phyloP scores from a whole-genome alignment of 2,113 vertebrate genomes.

The Callaeas wilsoni region DNA sequence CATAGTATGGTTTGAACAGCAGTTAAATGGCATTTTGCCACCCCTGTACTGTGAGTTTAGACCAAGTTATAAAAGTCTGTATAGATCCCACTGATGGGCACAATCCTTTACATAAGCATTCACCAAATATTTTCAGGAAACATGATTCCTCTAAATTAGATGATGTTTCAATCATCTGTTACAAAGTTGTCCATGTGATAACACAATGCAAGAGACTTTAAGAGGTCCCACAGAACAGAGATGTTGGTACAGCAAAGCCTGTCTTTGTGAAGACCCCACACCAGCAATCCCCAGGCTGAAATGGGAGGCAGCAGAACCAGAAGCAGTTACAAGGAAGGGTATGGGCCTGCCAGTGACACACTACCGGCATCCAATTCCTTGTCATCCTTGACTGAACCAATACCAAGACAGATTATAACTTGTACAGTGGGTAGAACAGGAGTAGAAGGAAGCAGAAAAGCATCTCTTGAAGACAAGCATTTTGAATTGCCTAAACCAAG shows the following conservation, averaged over 20 bases:
- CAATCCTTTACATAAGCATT: not conserved
- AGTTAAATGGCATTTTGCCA: not conserved
- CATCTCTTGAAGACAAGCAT: not conserved
- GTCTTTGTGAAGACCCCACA: rapidly evolving
- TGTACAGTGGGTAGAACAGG: not conserved
- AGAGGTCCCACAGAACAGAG: not conserved
- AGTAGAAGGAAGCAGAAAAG: not conserved
- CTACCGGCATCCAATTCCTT: not conserved
- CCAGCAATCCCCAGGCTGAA: not conserved
- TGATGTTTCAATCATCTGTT: not conserved
- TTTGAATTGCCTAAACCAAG: not conserved
- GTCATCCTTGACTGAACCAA: not conserved
- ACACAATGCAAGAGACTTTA: not conserved
- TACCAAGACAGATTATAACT: not conserved
- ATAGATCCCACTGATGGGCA: not conserved
- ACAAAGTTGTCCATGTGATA: not conserved
- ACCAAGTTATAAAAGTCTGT: not conserved
- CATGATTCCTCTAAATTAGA: not conserved
- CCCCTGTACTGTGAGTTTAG: not conserved
- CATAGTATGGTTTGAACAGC: not conserved
- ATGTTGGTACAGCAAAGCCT: not conserved
- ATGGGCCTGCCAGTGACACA: not conserved
- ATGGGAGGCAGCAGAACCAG: not conserved
- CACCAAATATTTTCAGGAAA: not conserved
- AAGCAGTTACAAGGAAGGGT: not conserved